Base-by-base conservation (phyloP, 2,797 vertebrate species). In the Pangasius djambal region DNA sequence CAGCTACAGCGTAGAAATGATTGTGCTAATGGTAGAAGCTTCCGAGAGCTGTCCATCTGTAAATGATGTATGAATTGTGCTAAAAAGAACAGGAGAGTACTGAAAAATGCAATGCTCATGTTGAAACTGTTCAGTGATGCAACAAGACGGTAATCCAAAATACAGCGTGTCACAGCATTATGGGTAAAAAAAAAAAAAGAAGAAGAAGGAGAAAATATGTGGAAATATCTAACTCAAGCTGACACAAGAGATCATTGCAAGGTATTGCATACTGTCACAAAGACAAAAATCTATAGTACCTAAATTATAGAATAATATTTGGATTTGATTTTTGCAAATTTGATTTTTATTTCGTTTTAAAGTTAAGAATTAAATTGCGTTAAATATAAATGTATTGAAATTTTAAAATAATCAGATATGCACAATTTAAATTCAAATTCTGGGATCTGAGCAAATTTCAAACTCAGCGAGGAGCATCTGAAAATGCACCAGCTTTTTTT, bases 81-180 rank as follows among this genome's bases (percentile, higher is more conserved):
- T 57, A 10, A 22, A 57, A 81, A 81, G 77, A 34, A 34, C 50
- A 79, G 50, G n/a, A 34, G 28, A 34, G n/a, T 4, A 18, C 8
- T 55, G n/a, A 50, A 55, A 79, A 55, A 31, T 34, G 15, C 4
- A 55, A 79, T 28, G 28, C 16, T 78, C 16, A 16, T n/a, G 48
- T n/a, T 50, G 75, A 78, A 78, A 31, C 25, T 52, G 77, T 81
- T 81, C n/a, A 9, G 52, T 81, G 77, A 57, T 57, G 77, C 77
- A 81, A 81, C 18, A 20, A 57, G 77, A 37, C 18, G 7, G 52
- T 34, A 81, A 81, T 81, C 18, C 52, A 81, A 81, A 81, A 57
- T 57, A 57, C 77, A 79, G 77, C 48, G 18, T 79, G 77, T 79
- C 50, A 81, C 50, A 55, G 16, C 48, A 50, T 52, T 78, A 78